These are phyloP conservation scores for Xiphophorus hellerii DNA, from an alignment of 2,113 vertebrate genomes.

Conservation along the genomic window DNA sequence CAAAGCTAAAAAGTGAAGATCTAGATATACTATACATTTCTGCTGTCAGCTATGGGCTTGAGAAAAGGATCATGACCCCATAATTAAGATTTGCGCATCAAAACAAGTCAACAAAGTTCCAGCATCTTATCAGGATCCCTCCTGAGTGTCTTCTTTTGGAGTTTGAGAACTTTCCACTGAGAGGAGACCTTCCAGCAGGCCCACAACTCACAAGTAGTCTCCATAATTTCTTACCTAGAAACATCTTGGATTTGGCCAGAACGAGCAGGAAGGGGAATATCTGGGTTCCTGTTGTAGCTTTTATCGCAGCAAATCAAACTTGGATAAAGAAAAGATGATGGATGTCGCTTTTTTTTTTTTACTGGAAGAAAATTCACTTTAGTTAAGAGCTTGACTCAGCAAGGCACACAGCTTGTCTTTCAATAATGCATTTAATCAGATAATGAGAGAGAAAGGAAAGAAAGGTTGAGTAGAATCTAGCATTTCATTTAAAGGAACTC, in stretches of 20 bases:
- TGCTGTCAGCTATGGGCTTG: no score
- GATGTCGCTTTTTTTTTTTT: background rate
- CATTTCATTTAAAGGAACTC: background rate
- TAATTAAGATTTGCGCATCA: no score
- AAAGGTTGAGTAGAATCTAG: conserved; percentile 4
- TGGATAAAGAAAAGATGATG: background rate
- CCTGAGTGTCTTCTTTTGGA: no score
- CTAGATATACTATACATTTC: no score
- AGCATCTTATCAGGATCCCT: no score
- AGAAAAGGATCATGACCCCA: no score
- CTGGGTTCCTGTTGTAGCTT: background rate
- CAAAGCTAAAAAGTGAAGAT: no score
- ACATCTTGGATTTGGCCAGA: background rate
- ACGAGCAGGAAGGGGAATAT: background rate
- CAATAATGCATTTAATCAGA: conserved; percentile 71
- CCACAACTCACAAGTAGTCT: no score
- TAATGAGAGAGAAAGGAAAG: conserved; percentile 5
- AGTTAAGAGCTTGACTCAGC: background rate
- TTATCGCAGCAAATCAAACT: background rate
- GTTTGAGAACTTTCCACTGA: no score
- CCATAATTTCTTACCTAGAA: background rate
- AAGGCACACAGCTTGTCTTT: conserved; percentile 41
- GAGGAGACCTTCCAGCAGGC: no score
- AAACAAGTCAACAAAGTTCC: no score
- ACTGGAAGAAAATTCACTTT: background rate